Evolutionary conservation across 2,113 vertebrate genomes (phyloP).

Genomic region (Acanthochromis polyacanthus): DNA sequence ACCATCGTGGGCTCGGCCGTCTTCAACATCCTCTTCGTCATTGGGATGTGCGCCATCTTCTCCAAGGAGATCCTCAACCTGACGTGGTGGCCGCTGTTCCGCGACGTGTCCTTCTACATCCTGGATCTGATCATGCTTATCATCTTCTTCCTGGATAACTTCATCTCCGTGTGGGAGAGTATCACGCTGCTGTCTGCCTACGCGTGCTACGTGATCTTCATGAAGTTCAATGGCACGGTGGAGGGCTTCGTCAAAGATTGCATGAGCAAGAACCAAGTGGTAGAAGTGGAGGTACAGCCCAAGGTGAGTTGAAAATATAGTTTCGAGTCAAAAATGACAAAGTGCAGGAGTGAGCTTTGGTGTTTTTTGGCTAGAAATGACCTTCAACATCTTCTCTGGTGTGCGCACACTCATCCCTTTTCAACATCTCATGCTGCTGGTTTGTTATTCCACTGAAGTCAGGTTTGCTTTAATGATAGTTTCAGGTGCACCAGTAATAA

Average conservation of each 20-base stretch:
- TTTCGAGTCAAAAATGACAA: not conserved
- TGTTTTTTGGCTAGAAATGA: constrained; percentile 22
- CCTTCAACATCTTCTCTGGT: constrained; percentile 18
- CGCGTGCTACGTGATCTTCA: constrained; percentile 94
- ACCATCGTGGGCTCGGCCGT: constrained; percentile 98
- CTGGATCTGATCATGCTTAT: constrained; percentile 97
- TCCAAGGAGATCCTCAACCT: constrained; percentile 97
- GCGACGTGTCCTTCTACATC: constrained; percentile 98
- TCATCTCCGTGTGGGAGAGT: constrained; percentile 96
- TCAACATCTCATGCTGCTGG: constrained; percentile 16
- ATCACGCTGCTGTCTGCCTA: constrained; percentile 89
- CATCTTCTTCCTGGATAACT: constrained; percentile 97
- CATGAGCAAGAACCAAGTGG: constrained; percentile 94
- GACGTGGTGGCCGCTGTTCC: constrained; percentile 98
- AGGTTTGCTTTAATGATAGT: not conserved
- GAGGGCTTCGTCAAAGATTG: constrained; percentile 91
- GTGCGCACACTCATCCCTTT: constrained; percentile 29
- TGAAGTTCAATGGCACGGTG: constrained; percentile 95
- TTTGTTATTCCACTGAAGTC: constrained; percentile 15
- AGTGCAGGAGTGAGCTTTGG: constrained; percentile 6
- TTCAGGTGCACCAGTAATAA: not conserved
- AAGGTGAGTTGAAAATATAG: constrained; percentile 88
- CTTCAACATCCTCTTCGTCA: constrained; percentile 99
- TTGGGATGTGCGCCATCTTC: constrained; percentile 99
- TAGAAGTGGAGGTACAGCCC: constrained; percentile 93